A percentile compares a stretch with the other conserved stretches of the same genome.
Evolutionary conservation across 2,113 vertebrate genomes (phyloP).

Genomic region (Setophaga petechia): DNA sequence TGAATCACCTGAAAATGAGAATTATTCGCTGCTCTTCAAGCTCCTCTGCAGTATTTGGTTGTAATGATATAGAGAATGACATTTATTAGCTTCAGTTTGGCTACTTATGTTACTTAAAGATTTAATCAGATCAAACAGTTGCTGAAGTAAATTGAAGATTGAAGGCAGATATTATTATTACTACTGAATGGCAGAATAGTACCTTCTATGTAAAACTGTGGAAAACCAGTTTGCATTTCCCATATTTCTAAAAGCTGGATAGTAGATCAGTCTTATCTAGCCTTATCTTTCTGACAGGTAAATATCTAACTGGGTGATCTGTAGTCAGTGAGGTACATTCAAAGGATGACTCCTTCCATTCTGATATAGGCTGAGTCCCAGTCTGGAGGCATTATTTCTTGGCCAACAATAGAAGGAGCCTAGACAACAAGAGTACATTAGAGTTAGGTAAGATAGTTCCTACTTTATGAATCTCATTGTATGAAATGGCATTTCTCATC

Average conservation of each 20-base stretch:
- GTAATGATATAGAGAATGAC: not conserved
- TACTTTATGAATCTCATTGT: not conserved
- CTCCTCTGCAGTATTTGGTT: not conserved
- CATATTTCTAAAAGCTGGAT: not conserved
- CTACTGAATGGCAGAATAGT: not conserved
- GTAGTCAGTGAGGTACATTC: not conserved
- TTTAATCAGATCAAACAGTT: not conserved
- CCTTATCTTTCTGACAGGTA: not conserved
- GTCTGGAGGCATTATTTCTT: not conserved
- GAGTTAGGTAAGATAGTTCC: not conserved
- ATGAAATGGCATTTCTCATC: not conserved
- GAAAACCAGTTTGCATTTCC: not conserved
- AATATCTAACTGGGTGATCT: not conserved
- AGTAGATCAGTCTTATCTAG: not conserved
- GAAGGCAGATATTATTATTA: not conserved
- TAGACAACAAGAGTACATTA: not conserved
- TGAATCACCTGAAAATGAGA: not conserved
- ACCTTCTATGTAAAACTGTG: not conserved
- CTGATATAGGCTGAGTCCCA: not conserved
- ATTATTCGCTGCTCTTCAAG: not conserved
- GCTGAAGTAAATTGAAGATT: not conserved
- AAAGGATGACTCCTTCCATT: not conserved
- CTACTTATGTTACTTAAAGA: not conserved
- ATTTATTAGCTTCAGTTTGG: not conserved
- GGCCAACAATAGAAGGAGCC: not conserved